phyloP scores from a whole-genome alignment of 37 sponge, comb jelly and placozoan species.

The Hexactinellida sp. region DNA sequence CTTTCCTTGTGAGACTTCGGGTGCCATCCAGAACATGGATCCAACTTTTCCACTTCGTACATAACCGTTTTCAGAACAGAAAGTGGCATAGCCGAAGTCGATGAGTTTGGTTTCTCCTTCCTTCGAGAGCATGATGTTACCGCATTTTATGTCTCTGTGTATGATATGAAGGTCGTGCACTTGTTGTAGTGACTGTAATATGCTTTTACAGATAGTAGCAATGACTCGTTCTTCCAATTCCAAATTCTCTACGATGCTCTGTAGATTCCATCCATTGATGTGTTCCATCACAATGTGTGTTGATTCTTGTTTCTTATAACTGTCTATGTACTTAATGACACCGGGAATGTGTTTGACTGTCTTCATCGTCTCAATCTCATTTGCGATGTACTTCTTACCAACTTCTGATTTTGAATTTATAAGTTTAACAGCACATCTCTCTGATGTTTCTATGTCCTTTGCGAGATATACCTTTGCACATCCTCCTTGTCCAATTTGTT shows the following conservation, averaged over 20 bases:
- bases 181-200: background rate
- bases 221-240: conserved; percentile 7
- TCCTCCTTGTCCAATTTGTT: conserved; percentile 5
- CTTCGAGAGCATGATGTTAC: background rate
- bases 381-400: background rate
- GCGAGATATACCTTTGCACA: conserved; percentile 4
- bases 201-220: background rate
- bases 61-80: background rate
- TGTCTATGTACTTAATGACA: background rate
- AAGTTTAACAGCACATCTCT: background rate
- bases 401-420: background rate
- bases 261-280: conserved; percentile 12
- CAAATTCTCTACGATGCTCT: conserved; percentile 9
- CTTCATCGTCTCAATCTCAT: background rate
- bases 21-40: conserved; percentile 18
- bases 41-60: background rate
- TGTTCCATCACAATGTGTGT: conserved; percentile 8
- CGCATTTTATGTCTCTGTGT: conserved; percentile 17
- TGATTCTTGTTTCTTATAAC: background rate
- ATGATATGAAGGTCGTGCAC: background rate
- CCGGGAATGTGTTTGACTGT: background rate
- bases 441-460: background rate
- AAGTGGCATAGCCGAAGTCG: background rate
- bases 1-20: background rate
- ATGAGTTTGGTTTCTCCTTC: conserved; percentile 1